Evolutionary conservation across 30 jellyfish, hydroid and myxozoan species (phyloP), one percentile per base, ranked within the genome.

Genomic region (Aurelia coerulea): DNA sequence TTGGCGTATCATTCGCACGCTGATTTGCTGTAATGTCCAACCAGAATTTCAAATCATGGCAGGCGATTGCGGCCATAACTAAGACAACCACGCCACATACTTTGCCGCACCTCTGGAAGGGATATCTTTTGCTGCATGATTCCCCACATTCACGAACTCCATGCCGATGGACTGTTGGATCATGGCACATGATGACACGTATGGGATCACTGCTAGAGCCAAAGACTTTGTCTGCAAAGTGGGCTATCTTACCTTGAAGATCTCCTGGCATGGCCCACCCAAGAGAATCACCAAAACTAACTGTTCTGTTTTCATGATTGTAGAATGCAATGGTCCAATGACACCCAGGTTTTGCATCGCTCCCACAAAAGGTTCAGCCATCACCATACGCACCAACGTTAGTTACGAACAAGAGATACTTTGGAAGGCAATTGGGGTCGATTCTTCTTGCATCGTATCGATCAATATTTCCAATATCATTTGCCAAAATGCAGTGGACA

Each of bases 351-450:
- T 60, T 15, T 5, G 69, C 69, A 60, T 60, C 69, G 34, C 23
- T 60, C 10, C 69, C 69, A 60, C 69, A 60, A 11, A 60, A 17
- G 69, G 69, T 60, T 60, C 34, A 5, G 29, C 69, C 69, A 60
- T 60, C 34, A 15, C 69, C 69, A 15, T 23, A 17, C 5, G 34
- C 7, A 17, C 69, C 69, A 60, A 60, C 69, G 34, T 60, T 60
- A 23, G 34, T 9, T 15, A 60, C 10, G 69, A 60, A 60, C 8
- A 17, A 11, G 7, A 60, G 69, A 11, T 15, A 15, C 34, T 60
- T 17, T 10, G 69, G 69, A 4, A 60, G 33, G 34, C 9, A 15
- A 15, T 17, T 23, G 33, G 33, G 69, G 10, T 60, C 34, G 34
- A 60, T 60, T 15, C 34, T 60, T 5, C 69, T 17, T 23, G 29